Percentiles rank a stretch among this genome's conserved stretches.
These are phyloP conservation scores for Halocaridina rubra DNA, from an alignment of 2,888 invertebrate species.

Conservation along the genomic window DNA sequence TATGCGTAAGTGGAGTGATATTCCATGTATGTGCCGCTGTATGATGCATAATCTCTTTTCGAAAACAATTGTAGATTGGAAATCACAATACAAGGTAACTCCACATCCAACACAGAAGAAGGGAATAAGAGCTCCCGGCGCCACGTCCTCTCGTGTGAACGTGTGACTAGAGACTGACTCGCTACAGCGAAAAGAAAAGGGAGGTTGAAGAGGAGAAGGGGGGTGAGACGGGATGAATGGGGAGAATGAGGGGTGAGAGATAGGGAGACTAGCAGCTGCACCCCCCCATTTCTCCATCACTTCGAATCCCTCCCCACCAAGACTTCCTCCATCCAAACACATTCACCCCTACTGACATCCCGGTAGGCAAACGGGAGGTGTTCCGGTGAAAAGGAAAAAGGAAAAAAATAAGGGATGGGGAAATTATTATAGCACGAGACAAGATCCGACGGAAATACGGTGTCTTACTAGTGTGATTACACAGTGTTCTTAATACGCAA, in stretches of 20 bases:
- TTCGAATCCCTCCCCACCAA: neutral
- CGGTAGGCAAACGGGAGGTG: neutral
- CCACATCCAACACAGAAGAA: neutral
- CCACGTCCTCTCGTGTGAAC: neutral
- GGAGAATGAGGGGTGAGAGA: neutral
- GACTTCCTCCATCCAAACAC: neutral
- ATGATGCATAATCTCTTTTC: neutral
- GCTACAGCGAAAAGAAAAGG: neutral
- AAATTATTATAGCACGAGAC: neutral
- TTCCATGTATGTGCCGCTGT: no score
- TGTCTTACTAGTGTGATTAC: no score
- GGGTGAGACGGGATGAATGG: neutral
- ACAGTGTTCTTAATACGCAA: no score
- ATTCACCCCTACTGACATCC: neutral
- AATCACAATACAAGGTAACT: neutral
- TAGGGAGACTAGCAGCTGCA: constrained; percentile 9
- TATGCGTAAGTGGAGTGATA: no score
- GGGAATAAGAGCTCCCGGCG: neutral
- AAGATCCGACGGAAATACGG: neutral
- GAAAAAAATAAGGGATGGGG: neutral
- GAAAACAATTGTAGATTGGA: neutral
- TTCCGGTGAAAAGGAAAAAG: neutral
- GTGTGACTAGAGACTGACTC: constrained; percentile 53
- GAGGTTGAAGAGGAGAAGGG: neutral
- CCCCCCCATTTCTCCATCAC: neutral